Percentiles rank a stretch among this genome's conserved stretches.
These are phyloP conservation scores for Podarcis raffonei DNA, from an alignment of 2,113 vertebrate genomes.

Conservation along the genomic window DNA sequence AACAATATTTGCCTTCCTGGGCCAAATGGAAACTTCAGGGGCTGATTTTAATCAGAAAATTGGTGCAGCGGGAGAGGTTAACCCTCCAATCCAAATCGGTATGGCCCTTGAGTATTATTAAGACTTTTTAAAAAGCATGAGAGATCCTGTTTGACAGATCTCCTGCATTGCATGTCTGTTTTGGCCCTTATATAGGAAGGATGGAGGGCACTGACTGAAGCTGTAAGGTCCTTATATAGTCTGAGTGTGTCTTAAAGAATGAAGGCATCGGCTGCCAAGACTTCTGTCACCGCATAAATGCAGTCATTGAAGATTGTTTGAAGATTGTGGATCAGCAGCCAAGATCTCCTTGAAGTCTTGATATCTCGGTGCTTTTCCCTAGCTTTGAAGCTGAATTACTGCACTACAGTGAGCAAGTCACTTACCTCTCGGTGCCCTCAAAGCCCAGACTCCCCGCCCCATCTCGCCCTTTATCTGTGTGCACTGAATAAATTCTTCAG, in stretches of 20 bases:
- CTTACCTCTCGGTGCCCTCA: not conserved
- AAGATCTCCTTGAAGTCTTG: not conserved
- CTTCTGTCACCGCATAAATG: not conserved
- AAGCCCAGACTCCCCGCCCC: not conserved
- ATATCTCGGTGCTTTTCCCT: not conserved
- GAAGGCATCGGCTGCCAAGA: not conserved
- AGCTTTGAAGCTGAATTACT: not conserved
- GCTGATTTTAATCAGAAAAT: not conserved
- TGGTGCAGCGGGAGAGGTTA: not conserved
- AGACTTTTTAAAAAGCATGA: not conserved
- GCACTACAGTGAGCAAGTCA: not conserved
- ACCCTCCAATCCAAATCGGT: not conserved
- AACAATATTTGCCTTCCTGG: not conserved
- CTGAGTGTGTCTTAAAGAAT: not conserved
- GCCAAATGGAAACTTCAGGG: not conserved
- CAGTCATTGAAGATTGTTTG: not conserved
- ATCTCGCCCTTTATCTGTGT: not conserved
- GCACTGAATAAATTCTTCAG: not conserved
- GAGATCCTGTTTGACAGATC: not conserved
- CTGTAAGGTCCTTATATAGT: not conserved
- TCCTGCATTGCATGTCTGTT: not conserved
- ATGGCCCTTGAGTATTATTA: not conserved
- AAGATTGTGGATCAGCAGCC: not conserved
- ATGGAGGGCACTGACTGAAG: not conserved
- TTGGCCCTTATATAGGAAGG: not conserved